phyloP scores from a whole-genome alignment of 2,113 vertebrate species.

The Origma solitaria region DNA sequence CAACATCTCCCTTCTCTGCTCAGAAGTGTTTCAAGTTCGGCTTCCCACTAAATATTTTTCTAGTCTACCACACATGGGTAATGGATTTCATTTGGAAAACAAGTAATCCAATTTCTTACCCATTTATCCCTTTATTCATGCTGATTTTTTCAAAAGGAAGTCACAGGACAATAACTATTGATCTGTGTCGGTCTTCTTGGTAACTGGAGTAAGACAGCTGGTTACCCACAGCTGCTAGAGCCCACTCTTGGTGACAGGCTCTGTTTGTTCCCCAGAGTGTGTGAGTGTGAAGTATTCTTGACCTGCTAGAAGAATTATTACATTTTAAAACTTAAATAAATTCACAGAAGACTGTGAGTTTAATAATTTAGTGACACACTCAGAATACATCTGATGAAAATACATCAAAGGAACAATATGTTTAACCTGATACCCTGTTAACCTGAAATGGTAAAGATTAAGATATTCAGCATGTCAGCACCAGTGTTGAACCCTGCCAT shows the following conservation, averaged over 20 bases:
- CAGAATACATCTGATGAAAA: not conserved
- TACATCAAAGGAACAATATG: rapidly evolving
- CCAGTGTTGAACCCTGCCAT: rapidly evolving
- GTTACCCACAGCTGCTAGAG: not conserved
- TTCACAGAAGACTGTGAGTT: not conserved
- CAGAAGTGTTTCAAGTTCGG: not conserved
- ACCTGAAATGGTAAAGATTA: not conserved
- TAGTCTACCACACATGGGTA: not conserved
- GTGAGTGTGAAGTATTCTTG: not conserved
- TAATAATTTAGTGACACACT: not conserved
- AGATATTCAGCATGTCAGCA: not conserved
- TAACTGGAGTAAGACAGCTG: not conserved
- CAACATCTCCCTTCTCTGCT: not conserved
- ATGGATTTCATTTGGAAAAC: not conserved
- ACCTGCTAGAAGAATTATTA: too few species aligned
- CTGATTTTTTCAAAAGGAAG: not conserved
- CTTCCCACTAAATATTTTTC: not conserved
- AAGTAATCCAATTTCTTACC: not conserved
- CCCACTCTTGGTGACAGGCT: not conserved
- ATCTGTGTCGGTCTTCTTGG: not conserved
- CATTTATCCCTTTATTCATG: not conserved
- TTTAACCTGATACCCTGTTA: not conserved
- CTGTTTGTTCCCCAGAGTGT: not conserved
- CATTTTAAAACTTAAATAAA: too few species aligned
- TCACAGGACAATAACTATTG: not conserved